A percentile compares a stretch with the other conserved stretches of the same genome.
phyloP scores from a whole-genome alignment of 2,797 vertebrate genomes.

The Hipposideros larvatus region DNA sequence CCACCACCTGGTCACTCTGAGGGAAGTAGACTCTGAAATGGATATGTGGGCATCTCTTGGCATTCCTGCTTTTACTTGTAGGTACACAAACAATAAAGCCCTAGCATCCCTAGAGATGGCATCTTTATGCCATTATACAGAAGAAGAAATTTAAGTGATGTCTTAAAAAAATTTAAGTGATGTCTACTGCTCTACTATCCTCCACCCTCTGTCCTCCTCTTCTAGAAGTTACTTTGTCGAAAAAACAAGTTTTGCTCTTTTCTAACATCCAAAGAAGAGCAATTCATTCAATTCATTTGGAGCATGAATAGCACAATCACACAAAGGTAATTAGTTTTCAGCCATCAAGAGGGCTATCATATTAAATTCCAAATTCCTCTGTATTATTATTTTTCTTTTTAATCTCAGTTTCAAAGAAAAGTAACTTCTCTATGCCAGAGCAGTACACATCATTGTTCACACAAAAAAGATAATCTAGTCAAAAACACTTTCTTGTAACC shows the following conservation, averaged over 20 bases:
- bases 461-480: not conserved
- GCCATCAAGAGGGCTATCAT: not conserved
- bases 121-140: not conserved
- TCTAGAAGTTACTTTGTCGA: constrained; percentile 36
- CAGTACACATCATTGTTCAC: not conserved
- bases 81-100: not conserved
- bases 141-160: not conserved
- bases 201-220: not conserved
- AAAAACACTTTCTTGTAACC: constrained; percentile 21
- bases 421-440: not conserved
- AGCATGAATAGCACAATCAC: not conserved
- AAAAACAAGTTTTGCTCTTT: constrained; percentile 39
- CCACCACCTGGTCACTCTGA: not conserved
- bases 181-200: not conserved
- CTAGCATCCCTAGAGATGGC: not conserved
- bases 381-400: constrained; percentile 55
- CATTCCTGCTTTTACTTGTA: not conserved
- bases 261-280: constrained; percentile 1
- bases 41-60: not conserved
- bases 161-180: not conserved
- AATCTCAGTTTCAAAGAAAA: constrained; percentile 57
- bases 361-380: constrained; percentile 35
- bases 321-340: constrained; percentile 30
- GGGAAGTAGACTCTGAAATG: not conserved
- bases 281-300: not conserved